Conservation (phyloP, 2,113 vertebrate species). For the Brienomyrus brachyistius region DNA sequence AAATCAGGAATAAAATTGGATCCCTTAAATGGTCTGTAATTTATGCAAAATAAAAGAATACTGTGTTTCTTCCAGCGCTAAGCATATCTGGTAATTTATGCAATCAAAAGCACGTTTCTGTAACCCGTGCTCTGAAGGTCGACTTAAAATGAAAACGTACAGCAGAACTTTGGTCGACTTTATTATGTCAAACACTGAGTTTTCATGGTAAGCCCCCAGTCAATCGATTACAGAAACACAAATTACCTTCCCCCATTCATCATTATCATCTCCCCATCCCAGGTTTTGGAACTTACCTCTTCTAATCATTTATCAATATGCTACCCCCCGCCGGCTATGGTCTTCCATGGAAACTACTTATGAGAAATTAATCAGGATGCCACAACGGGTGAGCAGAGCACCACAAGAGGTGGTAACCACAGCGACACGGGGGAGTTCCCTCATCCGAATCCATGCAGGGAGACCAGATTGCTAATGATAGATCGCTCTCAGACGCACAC, state of each 20-base stretch:
- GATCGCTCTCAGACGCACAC: neutral
- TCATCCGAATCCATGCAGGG: neutral
- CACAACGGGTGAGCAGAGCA: neutral
- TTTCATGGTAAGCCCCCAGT: neutral
- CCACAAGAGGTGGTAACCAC: neutral
- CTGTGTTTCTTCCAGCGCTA: neutral
- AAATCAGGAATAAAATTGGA: neutral
- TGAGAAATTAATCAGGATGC: slow-evolving; percentile 19
- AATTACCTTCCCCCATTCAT: slow-evolving; percentile 26
- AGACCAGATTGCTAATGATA: slow-evolving; percentile 10
- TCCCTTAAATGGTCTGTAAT: neutral
- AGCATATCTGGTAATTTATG: neutral
- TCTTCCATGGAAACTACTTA: slow-evolving; percentile 1
- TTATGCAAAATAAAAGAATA: neutral
- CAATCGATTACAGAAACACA: slow-evolving; percentile 26
- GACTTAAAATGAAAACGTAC: neutral
- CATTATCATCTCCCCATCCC: slow-evolving; percentile 1
- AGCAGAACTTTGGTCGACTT: neutral
- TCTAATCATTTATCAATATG: slow-evolving; percentile 10
- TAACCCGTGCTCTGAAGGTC: neutral
- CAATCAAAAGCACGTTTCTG: neutral
- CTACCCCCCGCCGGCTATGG: neutral
- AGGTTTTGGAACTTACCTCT: neutral
- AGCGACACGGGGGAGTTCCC: neutral
- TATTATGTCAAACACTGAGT: neutral